Evolutionary conservation across 2,113 vertebrate species (phyloP), one percentile per base, ranked within the genome.

Genomic region (Halcyon malimbica): DNA sequence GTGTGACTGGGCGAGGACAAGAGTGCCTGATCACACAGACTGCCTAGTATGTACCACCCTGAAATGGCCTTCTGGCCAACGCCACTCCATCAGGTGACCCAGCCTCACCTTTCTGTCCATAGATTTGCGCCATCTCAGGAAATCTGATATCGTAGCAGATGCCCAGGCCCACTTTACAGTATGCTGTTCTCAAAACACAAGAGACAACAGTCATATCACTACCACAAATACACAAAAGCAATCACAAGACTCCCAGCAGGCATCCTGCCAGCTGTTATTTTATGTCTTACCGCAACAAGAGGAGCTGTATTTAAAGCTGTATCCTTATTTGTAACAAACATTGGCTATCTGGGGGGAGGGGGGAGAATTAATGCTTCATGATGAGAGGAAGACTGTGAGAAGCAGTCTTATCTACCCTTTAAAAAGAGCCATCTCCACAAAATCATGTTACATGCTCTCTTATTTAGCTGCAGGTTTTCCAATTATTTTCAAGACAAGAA

Each of bases 91-190:
- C 3, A 21, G 10, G 7, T 9, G 54, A 63, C 25, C 53, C 71
- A 42, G 25, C 86, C 98, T 98, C n/a, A 99, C 99, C 99, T 98
- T 97, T 98, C 89, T 98, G 98, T 15, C 98, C 87, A 5, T 99
- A 99, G 94, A 99, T 97, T 64, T 99, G 99, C 28, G 99, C 99
- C 35, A 99, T 98, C 94, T 99, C 99, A 57, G 99, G 98, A 92
- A 99, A 99, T 71, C 99, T 98, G 11, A 99, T 98, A 93, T 99
- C 99, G 1, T 99, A 99, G 97, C 99, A 99, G 95, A 99, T 99
- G 60, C 99, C 99, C 19, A 99, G 98, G 28, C 99, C 99, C 76
- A 99, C 98, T 97, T 98, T 99, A 97, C 99, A 99, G 98, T 98
- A 99, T 3, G 99, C 99, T 99, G 98, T 39, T 95, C 76, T 79